Evolutionary conservation across 1,140 invertebrate species (phyloP).

Genomic region (Proales similis): DNA sequence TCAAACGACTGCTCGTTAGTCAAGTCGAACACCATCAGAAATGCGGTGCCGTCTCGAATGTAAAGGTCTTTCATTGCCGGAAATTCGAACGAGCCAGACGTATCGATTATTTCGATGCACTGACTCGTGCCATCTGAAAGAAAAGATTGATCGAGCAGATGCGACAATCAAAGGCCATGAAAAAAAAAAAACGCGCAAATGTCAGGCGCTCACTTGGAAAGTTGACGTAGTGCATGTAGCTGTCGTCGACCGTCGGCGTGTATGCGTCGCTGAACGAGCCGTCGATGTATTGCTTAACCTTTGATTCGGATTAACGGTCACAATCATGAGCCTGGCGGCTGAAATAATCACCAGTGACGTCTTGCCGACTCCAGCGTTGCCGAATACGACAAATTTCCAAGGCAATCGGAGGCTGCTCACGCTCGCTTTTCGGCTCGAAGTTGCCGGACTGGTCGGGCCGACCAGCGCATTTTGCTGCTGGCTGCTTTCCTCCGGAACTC

Average conservation of each 20-base stretch:
- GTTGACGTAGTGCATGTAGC: conserved; percentile 45
- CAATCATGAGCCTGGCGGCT: neutral
- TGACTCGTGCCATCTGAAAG: conserved; percentile 46
- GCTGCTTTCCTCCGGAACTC: too few species aligned
- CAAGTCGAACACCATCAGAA: conserved; percentile 48
- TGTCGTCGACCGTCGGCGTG: conserved; percentile 48
- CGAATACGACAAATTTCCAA: conserved; percentile 44
- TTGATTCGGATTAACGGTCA: neutral
- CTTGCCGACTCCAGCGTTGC: conserved; percentile 47
- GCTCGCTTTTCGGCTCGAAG: too few species aligned
- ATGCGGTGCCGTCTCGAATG: conserved; percentile 45
- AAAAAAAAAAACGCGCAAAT: conserved; percentile 3
- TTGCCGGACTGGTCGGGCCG: too few species aligned
- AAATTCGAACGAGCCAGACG: conserved; percentile 48
- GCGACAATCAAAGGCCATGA: too few species aligned
- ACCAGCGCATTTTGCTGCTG: too few species aligned
- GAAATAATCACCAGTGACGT: conserved; percentile 42
- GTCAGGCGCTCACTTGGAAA: conserved; percentile 43
- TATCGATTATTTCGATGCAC: conserved; percentile 51
- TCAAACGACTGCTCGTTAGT: conserved; percentile 46
- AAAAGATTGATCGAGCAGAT: neutral
- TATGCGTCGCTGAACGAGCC: conserved; percentile 43
- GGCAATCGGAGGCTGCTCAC: conserved; percentile 30
- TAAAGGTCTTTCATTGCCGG: conserved; percentile 50
- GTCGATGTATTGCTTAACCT: conserved; percentile 44